A percentile compares a stretch with the other conserved stretches of the same genome.
Conservation (phyloP, 2,888 invertebrate genomes). For the Tuberolachnus salignus region DNA sequence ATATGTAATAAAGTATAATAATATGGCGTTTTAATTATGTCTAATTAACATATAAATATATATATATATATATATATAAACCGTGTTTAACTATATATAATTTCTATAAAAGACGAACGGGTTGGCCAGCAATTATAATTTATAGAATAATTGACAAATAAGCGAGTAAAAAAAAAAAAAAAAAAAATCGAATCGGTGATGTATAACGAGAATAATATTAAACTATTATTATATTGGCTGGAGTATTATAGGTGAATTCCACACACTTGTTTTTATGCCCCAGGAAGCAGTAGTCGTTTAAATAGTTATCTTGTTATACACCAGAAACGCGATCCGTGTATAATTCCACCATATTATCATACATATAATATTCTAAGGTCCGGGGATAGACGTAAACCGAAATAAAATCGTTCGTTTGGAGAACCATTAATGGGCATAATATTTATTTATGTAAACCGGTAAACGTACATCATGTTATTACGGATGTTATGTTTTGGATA, state of each 20-base stretch:
- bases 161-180: background rate
- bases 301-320: background rate
- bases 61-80: no score
- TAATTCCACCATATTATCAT: background rate
- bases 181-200: background rate
- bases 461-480: constrained; percentile 1
- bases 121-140: no score
- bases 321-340: background rate
- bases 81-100: no score
- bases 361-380: no score
- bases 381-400: background rate
- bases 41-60: no score
- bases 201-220: background rate
- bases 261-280: no score
- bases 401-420: background rate
- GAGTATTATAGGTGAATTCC: no score
- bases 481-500: background rate
- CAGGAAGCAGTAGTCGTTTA: no score
- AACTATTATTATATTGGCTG: background rate
- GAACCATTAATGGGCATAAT: background rate
- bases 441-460: background rate
- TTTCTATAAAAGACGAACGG: no score
- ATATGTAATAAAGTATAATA: background rate
- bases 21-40: background rate
- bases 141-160: no score